Evolutionary conservation across 2,888 invertebrate genomes (phyloP), one percentile per base, ranked within the genome.

Genomic region (Hetaerina titia): DNA sequence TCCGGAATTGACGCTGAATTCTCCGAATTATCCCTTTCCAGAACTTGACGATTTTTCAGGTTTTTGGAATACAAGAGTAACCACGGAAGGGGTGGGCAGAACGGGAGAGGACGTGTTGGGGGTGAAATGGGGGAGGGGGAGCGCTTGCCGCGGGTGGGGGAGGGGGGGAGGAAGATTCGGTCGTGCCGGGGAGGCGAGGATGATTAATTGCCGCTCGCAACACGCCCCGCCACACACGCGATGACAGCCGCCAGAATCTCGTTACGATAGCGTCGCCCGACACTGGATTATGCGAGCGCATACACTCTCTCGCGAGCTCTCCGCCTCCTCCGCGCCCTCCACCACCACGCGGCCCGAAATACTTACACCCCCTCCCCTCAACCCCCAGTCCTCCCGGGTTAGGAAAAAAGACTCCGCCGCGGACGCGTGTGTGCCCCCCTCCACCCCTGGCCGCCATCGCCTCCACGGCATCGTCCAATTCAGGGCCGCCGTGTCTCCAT

Each of bases 221-320:
- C 31, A 56, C 69, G 45, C 69, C 56, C 56, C 45, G 56, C 69
- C 56, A 63, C 57, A 74, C 90, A 69, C 92, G 56, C 69, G 69
- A 69, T 69, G 69, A 74, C 92, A 92, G 92, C 74, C 64, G 90
- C 90, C 56, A 11, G 92, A 92, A 92, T 92, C 92, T 92, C 92
- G 69, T 92, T 92, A 89, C 89, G n/a, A 92, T n/a, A 57, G 17
- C 58, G 56, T 63, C 90, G 45, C 31, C 31, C 25, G 25, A 31
- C 81, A 31, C 81, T 81, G 13, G 81, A 81, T 81, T 81, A 81
- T 31, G 81, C 81, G 31, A 81, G 31, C 19, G 69, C 69, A 69
- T 11, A 69, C 45, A 2, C 45, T 45, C 45, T 45, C 45, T 45
- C 45, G 89, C 45, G 56, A 89, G 22, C 56, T 57, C 31, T 13